These are phyloP conservation scores for Tinea trinotella DNA, from an alignment of 2,888 invertebrate species.

Conservation along the genomic window DNA sequence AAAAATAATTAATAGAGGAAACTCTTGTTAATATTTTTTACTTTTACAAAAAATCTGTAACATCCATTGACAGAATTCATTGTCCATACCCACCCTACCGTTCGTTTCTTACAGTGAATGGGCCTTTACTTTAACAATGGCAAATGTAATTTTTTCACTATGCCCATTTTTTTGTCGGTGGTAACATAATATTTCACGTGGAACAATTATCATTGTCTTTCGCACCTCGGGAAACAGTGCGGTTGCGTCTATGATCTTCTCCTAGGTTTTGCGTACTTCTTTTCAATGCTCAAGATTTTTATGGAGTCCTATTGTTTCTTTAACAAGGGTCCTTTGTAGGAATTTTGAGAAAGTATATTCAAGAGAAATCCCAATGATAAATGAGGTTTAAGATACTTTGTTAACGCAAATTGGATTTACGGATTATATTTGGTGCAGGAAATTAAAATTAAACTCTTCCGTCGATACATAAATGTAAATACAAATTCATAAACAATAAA, in stretches of 20 bases:
- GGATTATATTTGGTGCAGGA: slow-evolving; percentile 6
- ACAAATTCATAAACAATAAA: too few species aligned
- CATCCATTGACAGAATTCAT: slow-evolving; percentile 63
- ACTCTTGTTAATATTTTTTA: slow-evolving; percentile 42
- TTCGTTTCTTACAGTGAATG: slow-evolving; percentile 61
- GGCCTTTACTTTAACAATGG: slow-evolving; percentile 51
- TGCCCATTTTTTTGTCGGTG: slow-evolving; percentile 55
- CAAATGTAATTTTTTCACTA: slow-evolving; percentile 57
- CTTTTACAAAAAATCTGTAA: slow-evolving; percentile 47
- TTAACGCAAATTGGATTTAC: slow-evolving; percentile 14
- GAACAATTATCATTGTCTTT: slow-evolving; percentile 73
- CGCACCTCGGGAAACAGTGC: slow-evolving; percentile 53
- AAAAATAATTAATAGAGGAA: slow-evolving; percentile 51
- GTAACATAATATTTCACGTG: slow-evolving; percentile 68
- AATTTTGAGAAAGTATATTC: slow-evolving; percentile 10
- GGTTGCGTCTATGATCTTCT: slow-evolving; percentile 38
- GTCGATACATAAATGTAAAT: too few species aligned
- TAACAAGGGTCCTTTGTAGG: slow-evolving; percentile 21
- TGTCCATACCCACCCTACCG: slow-evolving; percentile 48
- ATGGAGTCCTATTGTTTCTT: slow-evolving; percentile 30
- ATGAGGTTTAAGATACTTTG: neutral
- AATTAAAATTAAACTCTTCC: too few species aligned
- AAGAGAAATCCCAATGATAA: neutral
- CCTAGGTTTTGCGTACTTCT: slow-evolving; percentile 33
- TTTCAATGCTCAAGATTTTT: slow-evolving; percentile 28